These are phyloP conservation scores for Drosophila prolongata DNA, from an alignment of 2,888 invertebrate genomes.

Conservation along the genomic window DNA sequence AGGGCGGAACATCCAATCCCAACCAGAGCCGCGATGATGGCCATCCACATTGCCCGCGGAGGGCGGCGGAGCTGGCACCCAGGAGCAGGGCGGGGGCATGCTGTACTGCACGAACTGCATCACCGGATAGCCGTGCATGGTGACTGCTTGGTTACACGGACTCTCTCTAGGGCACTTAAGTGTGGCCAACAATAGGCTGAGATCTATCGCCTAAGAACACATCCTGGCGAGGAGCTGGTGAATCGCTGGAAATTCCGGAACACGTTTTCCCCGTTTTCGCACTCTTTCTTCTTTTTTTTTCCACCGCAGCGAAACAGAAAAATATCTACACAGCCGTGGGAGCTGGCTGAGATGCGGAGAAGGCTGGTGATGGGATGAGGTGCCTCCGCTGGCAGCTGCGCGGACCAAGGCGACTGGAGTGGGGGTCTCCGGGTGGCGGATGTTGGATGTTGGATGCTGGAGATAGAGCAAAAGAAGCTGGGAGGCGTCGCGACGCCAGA, in stretches of 20 bases:
- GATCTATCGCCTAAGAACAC: constrained; percentile 12
- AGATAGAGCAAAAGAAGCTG: constrained; percentile 31
- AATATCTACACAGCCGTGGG: constrained; percentile 73
- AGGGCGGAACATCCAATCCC: constrained; percentile 16
- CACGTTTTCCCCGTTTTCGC: constrained; percentile 38
- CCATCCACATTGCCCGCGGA: constrained; percentile 65
- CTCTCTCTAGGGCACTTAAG: constrained; percentile 6
- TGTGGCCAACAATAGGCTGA: constrained; percentile 19
- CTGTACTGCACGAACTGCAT: constrained; percentile 88
- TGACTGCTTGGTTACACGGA: constrained; percentile 15
- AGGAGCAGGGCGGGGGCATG: constrained; percentile 85
- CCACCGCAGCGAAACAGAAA: constrained; percentile 54
- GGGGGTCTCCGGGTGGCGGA: constrained; percentile 19
- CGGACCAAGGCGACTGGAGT: constrained; percentile 42
- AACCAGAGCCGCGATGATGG: constrained; percentile 68
- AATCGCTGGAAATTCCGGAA: constrained; percentile 44
- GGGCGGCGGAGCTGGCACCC: constrained; percentile 82
- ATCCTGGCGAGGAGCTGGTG: constrained; percentile 15
- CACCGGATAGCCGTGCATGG: constrained; percentile 88
- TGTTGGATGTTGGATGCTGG: constrained; percentile 18
- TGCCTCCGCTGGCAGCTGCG: constrained; percentile 63
- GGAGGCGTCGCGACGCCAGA: constrained; percentile 36
- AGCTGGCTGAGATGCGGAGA: constrained; percentile 35
- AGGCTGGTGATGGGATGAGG: constrained; percentile 32
- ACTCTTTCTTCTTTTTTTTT: constrained; percentile 24